Evolutionary conservation across 2,113 vertebrate genomes (phyloP).

Genomic region (Parotia lawesii): DNA sequence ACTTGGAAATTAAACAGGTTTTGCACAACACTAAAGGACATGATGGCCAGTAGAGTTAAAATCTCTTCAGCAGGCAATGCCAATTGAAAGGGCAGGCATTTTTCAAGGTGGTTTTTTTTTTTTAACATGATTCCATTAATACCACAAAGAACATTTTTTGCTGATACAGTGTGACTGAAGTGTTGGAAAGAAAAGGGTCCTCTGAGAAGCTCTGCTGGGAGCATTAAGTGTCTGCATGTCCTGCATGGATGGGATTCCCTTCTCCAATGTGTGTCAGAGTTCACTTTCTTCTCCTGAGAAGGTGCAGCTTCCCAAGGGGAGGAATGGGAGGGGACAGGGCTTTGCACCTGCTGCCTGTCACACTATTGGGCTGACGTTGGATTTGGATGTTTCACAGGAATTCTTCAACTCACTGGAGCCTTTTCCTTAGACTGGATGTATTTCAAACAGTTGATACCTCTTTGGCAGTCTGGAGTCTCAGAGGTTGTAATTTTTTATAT

Average conservation of each 20-base stretch:
- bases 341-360: background rate
- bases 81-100: background rate
- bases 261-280: background rate
- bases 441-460: background rate
- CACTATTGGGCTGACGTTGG: background rate
- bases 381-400: background rate
- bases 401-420: background rate
- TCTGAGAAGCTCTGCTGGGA: background rate
- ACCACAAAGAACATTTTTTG: background rate
- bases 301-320: background rate
- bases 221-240: background rate
- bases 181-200: background rate
- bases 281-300: background rate
- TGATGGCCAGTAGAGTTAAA: background rate
- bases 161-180: background rate
- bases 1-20: background rate
- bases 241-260: background rate
- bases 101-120: background rate
- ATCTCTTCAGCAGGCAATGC: background rate
- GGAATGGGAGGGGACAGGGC: background rate
- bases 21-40: background rate
- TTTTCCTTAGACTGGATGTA: background rate
- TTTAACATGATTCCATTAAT: background rate
- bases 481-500: background rate
- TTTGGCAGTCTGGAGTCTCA: background rate